These are phyloP conservation scores for Caenorhabditis doughertyi DNA, from an alignment of 2,888 invertebrate species.

Conservation along the genomic window DNA sequence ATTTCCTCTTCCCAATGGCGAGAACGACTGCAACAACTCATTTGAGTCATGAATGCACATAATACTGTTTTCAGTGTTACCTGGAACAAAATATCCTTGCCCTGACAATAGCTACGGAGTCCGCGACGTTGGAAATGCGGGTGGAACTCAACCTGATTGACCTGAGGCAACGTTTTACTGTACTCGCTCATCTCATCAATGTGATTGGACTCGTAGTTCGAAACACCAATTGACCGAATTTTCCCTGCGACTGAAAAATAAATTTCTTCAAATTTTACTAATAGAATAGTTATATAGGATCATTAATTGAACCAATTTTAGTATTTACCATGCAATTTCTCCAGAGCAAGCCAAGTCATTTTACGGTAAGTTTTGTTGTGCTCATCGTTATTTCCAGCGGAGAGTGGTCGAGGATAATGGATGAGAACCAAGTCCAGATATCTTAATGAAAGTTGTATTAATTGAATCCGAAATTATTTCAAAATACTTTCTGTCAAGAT, in stretches of 20 bases:
- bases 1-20: conserved; percentile 83
- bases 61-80: too few relatives aligned
- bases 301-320: neutral
- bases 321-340: conserved; percentile 84
- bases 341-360: conserved; percentile 87
- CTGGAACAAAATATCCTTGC: conserved; percentile 83
- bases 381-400: conserved; percentile 84
- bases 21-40: conserved; percentile 84
- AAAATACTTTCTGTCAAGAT: conserved; percentile 22
- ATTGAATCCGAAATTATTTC: neutral
- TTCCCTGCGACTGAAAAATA: conserved; percentile 21
- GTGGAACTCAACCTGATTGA: conserved; percentile 72
- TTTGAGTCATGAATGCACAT: too few relatives aligned
- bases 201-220: conserved; percentile 89
- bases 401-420: conserved; percentile 89
- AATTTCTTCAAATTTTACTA: too few relatives aligned
- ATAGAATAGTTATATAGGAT: too few relatives aligned
- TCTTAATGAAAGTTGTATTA: conserved; percentile 52
- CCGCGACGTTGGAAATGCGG: conserved; percentile 56
- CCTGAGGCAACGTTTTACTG: conserved; percentile 58
- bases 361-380: conserved; percentile 86
- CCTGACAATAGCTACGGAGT: conserved; percentile 79
- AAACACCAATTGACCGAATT: conserved; percentile 87
- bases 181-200: conserved; percentile 86
- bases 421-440: conserved; percentile 85